Percentiles rank a stretch among this genome's conserved stretches.
Evolutionary conservation across 2,113 vertebrate species (phyloP).

Genomic region (Crocuta crocuta): DNA sequence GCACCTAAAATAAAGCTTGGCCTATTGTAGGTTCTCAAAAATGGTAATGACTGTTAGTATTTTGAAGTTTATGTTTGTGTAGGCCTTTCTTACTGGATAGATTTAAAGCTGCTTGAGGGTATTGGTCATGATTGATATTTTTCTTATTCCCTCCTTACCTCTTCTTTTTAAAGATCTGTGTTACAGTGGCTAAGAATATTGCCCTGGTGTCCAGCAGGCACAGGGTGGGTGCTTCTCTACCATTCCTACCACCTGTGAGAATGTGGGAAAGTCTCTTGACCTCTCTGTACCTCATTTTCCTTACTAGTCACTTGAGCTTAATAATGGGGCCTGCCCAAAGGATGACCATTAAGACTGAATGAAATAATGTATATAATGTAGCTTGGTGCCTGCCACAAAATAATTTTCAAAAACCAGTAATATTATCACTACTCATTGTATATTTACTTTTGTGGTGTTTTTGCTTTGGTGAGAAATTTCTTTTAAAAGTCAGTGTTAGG

Average conservation of each 20-base stretch:
- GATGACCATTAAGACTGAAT: not conserved
- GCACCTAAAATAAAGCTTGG: not conserved
- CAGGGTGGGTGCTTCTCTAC: accelerated
- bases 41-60: too few relatives aligned
- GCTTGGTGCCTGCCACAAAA: not conserved
- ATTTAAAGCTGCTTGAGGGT: not conserved
- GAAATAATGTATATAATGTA: not conserved
- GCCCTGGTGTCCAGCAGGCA: not conserved
- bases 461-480: not conserved
- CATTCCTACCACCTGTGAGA: not conserved
- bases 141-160: not conserved
- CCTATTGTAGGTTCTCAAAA: not conserved
- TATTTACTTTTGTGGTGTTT: not conserved
- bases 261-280: not conserved
- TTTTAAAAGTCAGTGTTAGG: not conserved
- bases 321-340: not conserved
- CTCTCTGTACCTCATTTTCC: not conserved
- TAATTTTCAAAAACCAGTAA: not conserved
- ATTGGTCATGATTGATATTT: not conserved
- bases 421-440: not conserved
- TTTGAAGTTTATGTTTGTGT: not conserved
- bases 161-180: not conserved
- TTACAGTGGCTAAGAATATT: too few relatives aligned
- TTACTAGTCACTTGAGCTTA: not conserved
- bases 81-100: not conserved